Evolutionary conservation across 1,140 invertebrate genomes (phyloP), one percentile per base, ranked within the genome.

Genomic region (Pemphigus obesinymphae): DNA sequence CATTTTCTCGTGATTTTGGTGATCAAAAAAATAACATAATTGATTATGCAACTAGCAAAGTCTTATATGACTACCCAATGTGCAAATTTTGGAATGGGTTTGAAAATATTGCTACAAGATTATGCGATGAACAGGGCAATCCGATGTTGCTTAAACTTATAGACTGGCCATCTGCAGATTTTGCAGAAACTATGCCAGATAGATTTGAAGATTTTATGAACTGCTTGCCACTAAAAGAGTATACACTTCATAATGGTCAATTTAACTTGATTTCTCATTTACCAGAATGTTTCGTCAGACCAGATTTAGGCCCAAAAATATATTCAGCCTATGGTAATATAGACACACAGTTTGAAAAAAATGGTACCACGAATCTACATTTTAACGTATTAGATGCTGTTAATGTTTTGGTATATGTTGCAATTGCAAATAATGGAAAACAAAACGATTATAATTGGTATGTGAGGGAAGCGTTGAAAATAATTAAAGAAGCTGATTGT

Each of bases 41-140:
- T 2, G 97, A 99, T 86, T 98, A 96, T 85, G 90, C 93, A 83
- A 97, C 93, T 68, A 95, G 95, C 5, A 93, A 95, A 84, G 88
- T 92, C 76, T 94, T 96, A 34, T 93, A 93, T 7, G 95, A 95
- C 87, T 93, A 96, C 85, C 93, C 93, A 4, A 97, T 98, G 91
- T 90, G 91, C n/a, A 95, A 95, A 85, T 99, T 99, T 87, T 99
- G 97, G 97, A 95, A 98, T 85, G 97, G 97, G 26, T 99, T 99
- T 88, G 95, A 97, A 84, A 90, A 93, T 82, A 91, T 94, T 73
- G 90, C 90, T 0, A 94, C 94, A 85, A 89, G 96, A 72, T 88
- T 98, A 10, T 92, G 94, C 58, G 96, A 98, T 88, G 93, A 93
- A 13, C 89, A 91, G 58, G 93, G 93, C n/a, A 92, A 95, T 83